A percentile compares a stretch with the other conserved stretches of the same genome.
phyloP scores from a whole-genome alignment of 2,888 invertebrate genomes.

The Ochropleura leucogaster region DNA sequence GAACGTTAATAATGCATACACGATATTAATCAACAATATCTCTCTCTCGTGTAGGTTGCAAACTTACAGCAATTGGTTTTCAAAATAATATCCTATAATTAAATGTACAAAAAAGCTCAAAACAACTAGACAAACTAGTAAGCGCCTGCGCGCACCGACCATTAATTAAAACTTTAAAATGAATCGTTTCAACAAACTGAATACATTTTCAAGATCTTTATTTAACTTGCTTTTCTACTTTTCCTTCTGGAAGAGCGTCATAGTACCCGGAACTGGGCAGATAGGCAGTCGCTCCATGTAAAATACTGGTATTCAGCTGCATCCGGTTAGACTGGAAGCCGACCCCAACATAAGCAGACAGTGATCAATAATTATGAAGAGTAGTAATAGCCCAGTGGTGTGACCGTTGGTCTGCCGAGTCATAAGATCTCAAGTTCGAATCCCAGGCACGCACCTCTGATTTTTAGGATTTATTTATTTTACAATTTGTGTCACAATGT shows the following conservation, averaged over 20 bases:
- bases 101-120: not conserved
- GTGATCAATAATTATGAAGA: too few relatives aligned
- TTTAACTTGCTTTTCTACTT: not conserved
- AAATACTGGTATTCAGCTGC: not conserved
- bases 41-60: not conserved
- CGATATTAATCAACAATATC: too few relatives aligned
- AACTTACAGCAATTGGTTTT: constrained; percentile 16
- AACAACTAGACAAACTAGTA: not conserved
- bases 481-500: too few relatives aligned
- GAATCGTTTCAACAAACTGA: constrained; percentile 5
- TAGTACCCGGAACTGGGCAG: not conserved
- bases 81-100: constrained; percentile 13
- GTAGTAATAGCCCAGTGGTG: too few relatives aligned
- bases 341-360: not conserved
- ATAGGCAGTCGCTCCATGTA: not conserved
- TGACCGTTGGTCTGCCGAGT: too few relatives aligned
- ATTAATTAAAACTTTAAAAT: constrained; percentile 35
- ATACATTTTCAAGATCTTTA: constrained; percentile 14
- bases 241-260: not conserved
- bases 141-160: not conserved
- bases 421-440: too few relatives aligned
- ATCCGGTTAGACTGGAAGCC: not conserved
- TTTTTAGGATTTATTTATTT: too few relatives aligned
- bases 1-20: too few relatives aligned
- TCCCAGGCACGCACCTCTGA: too few relatives aligned